A percentile compares a stretch with the other conserved stretches of the same genome.
phyloP scores from a whole-genome alignment of 2,888 invertebrate genomes.

The Dolichomitus sp. region DNA sequence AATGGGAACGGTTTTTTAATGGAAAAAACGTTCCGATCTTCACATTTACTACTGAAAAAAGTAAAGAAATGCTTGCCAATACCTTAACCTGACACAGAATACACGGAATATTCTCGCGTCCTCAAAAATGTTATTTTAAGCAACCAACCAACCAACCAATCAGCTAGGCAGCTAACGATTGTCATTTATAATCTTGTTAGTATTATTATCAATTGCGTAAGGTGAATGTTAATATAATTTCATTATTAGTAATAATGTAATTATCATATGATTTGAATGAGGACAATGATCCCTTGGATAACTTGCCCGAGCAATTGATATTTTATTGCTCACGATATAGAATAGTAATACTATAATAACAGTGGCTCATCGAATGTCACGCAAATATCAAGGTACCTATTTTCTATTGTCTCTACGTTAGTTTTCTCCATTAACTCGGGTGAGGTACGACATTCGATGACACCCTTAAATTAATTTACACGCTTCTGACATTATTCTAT shows the following conservation, averaged over 20 bases:
- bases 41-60: constrained; percentile 21
- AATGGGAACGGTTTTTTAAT: too few species aligned
- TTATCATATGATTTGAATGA: constrained; percentile 5
- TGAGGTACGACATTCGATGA: not conserved
- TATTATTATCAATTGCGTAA: constrained; percentile 18
- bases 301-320: constrained; percentile 7
- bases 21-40: not conserved
- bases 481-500: not conserved
- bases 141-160: constrained; percentile 10
- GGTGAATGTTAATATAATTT: not conserved
- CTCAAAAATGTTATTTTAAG: constrained; percentile 1
- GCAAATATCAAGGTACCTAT: constrained; percentile 10
- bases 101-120: not conserved
- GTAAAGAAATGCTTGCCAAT: not conserved
- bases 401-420: constrained; percentile 5
- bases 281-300: constrained; percentile 19
- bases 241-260: not conserved
- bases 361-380: not conserved
- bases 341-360: constrained; percentile 1
- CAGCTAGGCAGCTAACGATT: constrained; percentile 26
- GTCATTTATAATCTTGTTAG: constrained; percentile 41
- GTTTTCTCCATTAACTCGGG: not conserved
- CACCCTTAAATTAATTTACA: not conserved
- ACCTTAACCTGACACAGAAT: not conserved
- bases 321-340: constrained; percentile 20